Evolutionary conservation across 2,888 invertebrate genomes (phyloP).

Genomic region (Pseudococcus jackbeardsleyi): DNA sequence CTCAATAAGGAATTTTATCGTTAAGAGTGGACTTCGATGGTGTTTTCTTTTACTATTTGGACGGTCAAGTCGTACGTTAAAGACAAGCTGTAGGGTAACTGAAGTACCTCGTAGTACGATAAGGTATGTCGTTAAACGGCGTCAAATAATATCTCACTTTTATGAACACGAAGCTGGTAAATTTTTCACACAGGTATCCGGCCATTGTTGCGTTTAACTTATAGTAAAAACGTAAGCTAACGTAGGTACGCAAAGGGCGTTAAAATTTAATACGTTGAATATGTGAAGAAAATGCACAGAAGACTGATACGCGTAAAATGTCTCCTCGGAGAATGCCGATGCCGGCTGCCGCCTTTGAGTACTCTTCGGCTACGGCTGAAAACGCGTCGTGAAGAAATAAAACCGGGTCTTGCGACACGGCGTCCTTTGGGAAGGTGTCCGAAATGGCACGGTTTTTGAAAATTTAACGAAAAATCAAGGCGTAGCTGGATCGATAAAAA

Average conservation of each 20-base stretch:
- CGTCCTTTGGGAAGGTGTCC: constrained; percentile 8
- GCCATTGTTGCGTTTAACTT: constrained; percentile 24
- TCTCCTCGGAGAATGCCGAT: background rate
- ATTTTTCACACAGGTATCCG: background rate
- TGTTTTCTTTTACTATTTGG: background rate
- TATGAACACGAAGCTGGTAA: constrained; percentile 32
- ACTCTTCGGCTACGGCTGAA: background rate
- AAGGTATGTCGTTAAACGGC: constrained; percentile 18
- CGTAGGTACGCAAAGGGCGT: background rate
- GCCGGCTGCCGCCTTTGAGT: background rate
- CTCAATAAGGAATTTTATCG: constrained; percentile 5
- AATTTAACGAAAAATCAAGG: constrained; percentile 39
- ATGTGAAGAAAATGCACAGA: constrained; percentile 24
- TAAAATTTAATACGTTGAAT: constrained; percentile 34
- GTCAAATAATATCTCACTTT: constrained; percentile 41
- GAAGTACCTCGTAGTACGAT: background rate
- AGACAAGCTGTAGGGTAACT: background rate
- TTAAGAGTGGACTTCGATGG: background rate
- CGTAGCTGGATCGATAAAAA: constrained; percentile 18
- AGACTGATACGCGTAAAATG: constrained; percentile 6
- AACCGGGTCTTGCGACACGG: background rate
- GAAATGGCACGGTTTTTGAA: background rate
- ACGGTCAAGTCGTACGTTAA: background rate
- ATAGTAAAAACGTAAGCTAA: background rate
- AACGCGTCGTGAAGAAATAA: background rate